phyloP scores from a whole-genome alignment of 2,797 vertebrate genomes.

The Scolopax rusticola region DNA sequence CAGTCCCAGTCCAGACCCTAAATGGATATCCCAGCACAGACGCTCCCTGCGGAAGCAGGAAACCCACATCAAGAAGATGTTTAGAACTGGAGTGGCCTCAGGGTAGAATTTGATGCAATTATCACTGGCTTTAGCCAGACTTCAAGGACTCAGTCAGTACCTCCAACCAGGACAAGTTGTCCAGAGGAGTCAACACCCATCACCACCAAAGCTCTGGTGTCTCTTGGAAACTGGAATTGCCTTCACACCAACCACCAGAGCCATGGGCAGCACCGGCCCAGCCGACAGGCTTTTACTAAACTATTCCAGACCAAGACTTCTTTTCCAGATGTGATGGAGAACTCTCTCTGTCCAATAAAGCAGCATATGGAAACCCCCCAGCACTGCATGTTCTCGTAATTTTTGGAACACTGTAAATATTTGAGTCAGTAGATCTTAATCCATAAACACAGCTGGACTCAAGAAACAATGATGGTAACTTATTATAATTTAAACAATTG shows the following conservation, averaged over 20 bases:
- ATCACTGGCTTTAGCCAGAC: background rate
- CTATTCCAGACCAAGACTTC: background rate
- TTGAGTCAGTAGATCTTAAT: conserved; percentile 85
- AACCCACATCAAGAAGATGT: background rate
- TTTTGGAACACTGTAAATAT: conserved; percentile 84
- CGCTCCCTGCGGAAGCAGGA: rapidly evolving
- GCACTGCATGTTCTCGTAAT: conserved; percentile 79
- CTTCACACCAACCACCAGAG: background rate
- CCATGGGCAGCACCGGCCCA: background rate
- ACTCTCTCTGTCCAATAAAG: conserved; percentile 30
- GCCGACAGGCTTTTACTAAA: background rate
- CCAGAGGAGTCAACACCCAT: background rate
- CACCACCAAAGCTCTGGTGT: background rate
- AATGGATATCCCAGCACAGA: rapidly evolving
- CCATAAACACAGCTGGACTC: conserved; percentile 86
- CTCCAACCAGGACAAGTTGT: rapidly evolving
- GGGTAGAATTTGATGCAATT: background rate
- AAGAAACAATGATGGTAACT: conserved; percentile 79
- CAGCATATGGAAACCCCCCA: conserved; percentile 80
- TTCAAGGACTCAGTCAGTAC: background rate
- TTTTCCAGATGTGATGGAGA: conserved; percentile 55
- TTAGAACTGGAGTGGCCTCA: background rate
- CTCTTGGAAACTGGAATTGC: background rate
- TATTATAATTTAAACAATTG: conserved; percentile 86
- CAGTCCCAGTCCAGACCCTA: background rate